Percentiles rank a stretch among this genome's conserved stretches.
phyloP scores from a whole-genome alignment of 2,113 vertebrate species.

The Cebus imitator region DNA sequence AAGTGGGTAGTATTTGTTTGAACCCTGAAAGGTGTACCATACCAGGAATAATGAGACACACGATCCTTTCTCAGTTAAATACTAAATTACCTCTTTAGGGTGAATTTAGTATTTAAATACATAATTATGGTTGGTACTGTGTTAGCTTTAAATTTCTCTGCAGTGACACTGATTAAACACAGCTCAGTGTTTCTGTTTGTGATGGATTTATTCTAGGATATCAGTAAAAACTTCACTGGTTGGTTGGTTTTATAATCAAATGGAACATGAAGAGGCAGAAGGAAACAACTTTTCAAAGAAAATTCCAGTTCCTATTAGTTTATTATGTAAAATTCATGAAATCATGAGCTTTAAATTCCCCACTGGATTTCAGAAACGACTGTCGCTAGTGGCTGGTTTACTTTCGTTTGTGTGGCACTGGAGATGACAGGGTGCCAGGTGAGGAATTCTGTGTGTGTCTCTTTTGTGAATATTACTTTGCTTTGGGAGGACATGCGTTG shows the following conservation, averaged over 20 bases:
- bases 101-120: neutral
- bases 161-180: neutral
- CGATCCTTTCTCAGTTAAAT: neutral
- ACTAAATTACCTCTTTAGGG: neutral
- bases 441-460: neutral
- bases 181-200: neutral
- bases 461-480: neutral
- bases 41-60: neutral
- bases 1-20: neutral
- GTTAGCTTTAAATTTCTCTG: neutral
- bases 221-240: neutral
- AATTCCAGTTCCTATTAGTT: conserved; percentile 17
- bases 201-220: neutral
- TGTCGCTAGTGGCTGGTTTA: neutral
- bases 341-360: neutral
- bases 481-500: neutral
- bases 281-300: neutral
- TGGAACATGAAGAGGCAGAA: neutral
- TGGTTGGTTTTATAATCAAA: neutral
- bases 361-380: neutral
- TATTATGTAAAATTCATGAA: neutral
- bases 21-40: neutral
- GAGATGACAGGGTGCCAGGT: neutral
- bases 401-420: neutral
- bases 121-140: neutral